A percentile compares a stretch with the other conserved stretches of the same genome.
Evolutionary conservation across 1,140 invertebrate genomes (phyloP).

Genomic region (Sarcophaga peregrina): DNA sequence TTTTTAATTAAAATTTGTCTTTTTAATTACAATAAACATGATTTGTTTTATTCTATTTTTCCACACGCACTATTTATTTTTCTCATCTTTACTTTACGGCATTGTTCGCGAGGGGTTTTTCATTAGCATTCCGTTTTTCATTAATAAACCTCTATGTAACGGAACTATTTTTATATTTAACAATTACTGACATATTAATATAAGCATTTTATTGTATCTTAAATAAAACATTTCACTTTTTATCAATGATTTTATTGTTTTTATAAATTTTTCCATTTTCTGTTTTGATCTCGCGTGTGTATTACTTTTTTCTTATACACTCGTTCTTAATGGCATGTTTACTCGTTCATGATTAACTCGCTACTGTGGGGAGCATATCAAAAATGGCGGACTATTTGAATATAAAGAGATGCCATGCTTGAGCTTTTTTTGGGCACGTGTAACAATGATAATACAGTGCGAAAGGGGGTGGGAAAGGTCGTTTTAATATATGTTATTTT

Average conservation of each 20-base stretch:
- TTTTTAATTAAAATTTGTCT: background rate
- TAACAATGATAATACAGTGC: background rate
- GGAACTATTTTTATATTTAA: background rate
- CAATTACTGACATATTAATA: background rate
- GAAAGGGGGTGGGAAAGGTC: background rate
- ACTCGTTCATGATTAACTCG: background rate
- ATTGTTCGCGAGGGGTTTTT: background rate
- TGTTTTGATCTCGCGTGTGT: conserved; percentile 36
- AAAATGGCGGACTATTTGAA: conserved; percentile 10
- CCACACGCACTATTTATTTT: conserved; percentile 7
- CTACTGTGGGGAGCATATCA: background rate
- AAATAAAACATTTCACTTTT: background rate
- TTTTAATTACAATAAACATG: conserved; percentile 48
- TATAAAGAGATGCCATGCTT: background rate
- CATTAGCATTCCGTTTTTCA: background rate
- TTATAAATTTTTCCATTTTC: conserved; percentile 16
- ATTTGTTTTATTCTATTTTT: conserved; percentile 50
- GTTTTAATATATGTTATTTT: background rate
- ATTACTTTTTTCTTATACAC: conserved; percentile 26
- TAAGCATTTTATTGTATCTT: background rate
- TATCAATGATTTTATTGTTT: conserved; percentile 19
- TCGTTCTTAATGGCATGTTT: conserved; percentile 7
- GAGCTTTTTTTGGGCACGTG: background rate
- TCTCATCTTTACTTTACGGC: background rate
- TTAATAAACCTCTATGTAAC: no score